Evolutionary conservation across 2,113 vertebrate genomes (phyloP).

Genomic region (Benitochromis conjunctus): DNA sequence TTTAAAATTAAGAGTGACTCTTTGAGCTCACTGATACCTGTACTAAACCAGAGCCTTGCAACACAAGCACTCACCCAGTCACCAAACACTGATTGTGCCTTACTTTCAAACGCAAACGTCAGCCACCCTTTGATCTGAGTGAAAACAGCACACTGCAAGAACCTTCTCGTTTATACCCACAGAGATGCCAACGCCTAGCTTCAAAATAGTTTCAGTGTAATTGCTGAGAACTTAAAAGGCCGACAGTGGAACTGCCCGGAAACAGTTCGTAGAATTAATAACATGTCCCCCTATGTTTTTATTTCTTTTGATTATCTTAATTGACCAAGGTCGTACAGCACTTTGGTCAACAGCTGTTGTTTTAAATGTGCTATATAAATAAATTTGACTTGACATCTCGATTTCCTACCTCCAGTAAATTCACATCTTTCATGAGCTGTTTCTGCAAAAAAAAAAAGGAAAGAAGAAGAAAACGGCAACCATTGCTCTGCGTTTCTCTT

Average conservation of each 20-base stretch:
- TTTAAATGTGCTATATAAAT: too few species aligned
- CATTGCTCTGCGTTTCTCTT: not conserved
- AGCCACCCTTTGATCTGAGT: not conserved
- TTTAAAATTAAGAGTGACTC: not conserved
- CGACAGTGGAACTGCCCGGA: not conserved
- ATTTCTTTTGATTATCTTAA: too few species aligned
- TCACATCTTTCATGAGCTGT: not conserved
- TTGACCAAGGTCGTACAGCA: too few species aligned
- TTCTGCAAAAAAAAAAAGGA: not conserved
- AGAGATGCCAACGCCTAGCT: not conserved
- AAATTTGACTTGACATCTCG: too few species aligned
- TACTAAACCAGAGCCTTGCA: not conserved
- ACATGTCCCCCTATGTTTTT: too few species aligned
- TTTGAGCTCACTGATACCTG: not conserved
- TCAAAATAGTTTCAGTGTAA: not conserved
- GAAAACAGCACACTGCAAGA: not conserved
- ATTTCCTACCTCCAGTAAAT: not conserved
- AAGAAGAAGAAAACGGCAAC: fast-evolving
- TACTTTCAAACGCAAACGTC: not conserved
- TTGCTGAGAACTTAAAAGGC: not conserved
- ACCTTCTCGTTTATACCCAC: not conserved
- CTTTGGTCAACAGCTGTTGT: too few species aligned
- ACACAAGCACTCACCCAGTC: not conserved
- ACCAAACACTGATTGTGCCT: not conserved
- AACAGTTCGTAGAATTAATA: not conserved